Evolutionary conservation across 2,888 invertebrate genomes (phyloP).

Genomic region (Pristionchus arcanus): DNA sequence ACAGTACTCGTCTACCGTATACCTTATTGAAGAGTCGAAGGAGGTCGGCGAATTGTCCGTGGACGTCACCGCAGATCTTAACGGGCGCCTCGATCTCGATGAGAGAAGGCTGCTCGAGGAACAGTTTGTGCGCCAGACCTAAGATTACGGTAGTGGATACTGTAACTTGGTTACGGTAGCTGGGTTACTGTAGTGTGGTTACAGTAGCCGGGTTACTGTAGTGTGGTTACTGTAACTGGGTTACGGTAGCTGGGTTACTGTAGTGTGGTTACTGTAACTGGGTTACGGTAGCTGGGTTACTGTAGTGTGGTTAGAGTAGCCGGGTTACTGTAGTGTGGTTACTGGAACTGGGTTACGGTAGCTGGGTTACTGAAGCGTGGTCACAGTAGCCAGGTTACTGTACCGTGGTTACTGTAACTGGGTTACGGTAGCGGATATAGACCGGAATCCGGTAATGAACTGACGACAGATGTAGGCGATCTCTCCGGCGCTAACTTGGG

Average conservation of each 20-base stretch:
- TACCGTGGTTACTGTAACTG: no score
- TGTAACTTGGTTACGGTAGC: neutral
- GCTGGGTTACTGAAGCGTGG: no score
- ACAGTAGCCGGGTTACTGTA: neutral
- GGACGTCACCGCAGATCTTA: slow-evolving; percentile 65
- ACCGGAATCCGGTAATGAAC: no score
- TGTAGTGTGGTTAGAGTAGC: neutral
- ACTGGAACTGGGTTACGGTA: no score
- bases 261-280: no score
- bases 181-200: neutral
- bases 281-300: slow-evolving; percentile 4
- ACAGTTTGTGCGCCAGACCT: slow-evolving; percentile 60
- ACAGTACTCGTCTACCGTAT: neutral
- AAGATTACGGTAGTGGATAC: neutral
- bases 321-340: no score
- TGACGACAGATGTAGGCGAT: slow-evolving; percentile 48
- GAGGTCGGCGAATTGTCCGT: slow-evolving; percentile 67
- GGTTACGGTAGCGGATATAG: no score
- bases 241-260: no score
- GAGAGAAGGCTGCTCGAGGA: slow-evolving; percentile 59
- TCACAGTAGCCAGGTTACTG: no score
- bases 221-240: no score
- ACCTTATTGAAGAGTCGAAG: slow-evolving; percentile 64
- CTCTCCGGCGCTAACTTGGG: slow-evolving; percentile 8
- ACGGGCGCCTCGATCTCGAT: slow-evolving; percentile 65